Base-by-base conservation (phyloP, 1,140 invertebrate species). In the Drosophila kohkoa region DNA sequence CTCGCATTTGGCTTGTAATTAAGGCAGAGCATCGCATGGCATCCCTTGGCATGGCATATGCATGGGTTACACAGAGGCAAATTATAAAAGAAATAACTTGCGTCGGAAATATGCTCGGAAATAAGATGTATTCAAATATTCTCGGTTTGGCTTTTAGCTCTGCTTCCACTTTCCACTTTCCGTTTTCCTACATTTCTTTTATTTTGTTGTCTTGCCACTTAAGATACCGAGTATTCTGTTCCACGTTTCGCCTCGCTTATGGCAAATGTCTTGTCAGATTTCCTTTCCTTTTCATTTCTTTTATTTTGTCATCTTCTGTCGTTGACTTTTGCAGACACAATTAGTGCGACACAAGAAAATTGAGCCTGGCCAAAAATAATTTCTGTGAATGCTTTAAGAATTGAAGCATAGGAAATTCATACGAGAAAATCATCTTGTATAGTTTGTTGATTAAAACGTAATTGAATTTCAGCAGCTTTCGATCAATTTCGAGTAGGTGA, bases 1-100 rank as follows among this genome's bases (percentile, higher is more conserved):
- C 41, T 60, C 74, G 72, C 67, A 67, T 74, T 82, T 75, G 68
- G 69, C 67, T 35, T 87, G 75, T 90, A 89, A 89, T 89, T 89
- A 89, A 90, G 81, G 85, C 78, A 70, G 70, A 62, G 48, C 16
- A 63, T 51, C 32, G 48, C 5, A 60, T 54, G 6, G 51, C 30
- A 54, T 54, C 30, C 46, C 68, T 43, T 49, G 65, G 67, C 70
- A 85, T 28, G 35, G 20, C 38, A 49, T 62, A 58, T 63, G 38
- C 58, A 43, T 64, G 54, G 60, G 60, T 62, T 62, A 43, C 30
- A 13, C 11, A 20, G 20, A 25, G 41, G 35, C 13, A 79, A 76
- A 87, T 77, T 80, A 87, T 75, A 72, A 88, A 68, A 60, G 74
- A 63, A 81, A 89, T 75, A 79, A 74, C 81, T 89, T 62, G 20